Conservation (phyloP, 2,113 vertebrate genomes). For the Cheirogaleus medius region DNA sequence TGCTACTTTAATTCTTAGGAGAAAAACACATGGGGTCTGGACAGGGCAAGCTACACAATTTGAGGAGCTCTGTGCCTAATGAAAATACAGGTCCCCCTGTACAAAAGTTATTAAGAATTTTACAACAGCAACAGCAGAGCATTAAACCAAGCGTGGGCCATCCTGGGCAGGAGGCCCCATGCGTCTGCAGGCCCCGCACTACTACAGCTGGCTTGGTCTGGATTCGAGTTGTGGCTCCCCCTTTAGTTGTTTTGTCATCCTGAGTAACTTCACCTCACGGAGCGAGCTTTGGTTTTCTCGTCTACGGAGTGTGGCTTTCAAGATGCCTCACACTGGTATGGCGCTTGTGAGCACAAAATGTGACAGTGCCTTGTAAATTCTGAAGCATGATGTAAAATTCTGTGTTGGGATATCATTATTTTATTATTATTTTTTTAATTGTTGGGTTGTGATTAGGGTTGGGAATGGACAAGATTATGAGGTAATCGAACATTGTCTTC, state of each 20-base stretch:
- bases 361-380: background rate
- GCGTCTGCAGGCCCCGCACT: rapidly evolving
- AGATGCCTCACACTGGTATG: background rate
- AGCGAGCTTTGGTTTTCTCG: background rate
- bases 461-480: background rate
- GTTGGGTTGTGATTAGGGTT: background rate
- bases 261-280: rapidly evolving
- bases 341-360: background rate
- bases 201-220: rapidly evolving
- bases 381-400: background rate
- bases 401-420: background rate
- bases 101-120: background rate
- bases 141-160: no score
- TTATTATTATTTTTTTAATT: background rate
- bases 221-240: background rate
- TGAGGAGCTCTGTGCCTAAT: rapidly evolving
- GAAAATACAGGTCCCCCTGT: background rate
- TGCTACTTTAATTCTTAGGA: background rate
- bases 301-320: background rate
- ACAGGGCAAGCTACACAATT: background rate
- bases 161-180: rapidly evolving
- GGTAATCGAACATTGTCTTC: background rate
- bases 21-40: background rate
- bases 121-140: background rate
- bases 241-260: background rate